phyloP scores from a whole-genome alignment of 2,797 vertebrate species.

The Melanotaenia boesemani region DNA sequence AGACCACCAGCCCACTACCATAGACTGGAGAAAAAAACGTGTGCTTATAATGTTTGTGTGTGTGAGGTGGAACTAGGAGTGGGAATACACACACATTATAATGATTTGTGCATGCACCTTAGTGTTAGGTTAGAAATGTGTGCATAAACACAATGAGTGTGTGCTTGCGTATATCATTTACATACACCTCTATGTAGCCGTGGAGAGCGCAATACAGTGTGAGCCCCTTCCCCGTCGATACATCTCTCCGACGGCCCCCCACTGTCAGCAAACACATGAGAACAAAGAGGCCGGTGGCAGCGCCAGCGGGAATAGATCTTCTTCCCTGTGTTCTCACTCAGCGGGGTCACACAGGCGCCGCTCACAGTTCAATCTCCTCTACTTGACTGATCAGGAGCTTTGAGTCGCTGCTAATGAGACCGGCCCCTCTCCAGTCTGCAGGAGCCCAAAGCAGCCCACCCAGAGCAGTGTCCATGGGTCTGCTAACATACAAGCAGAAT shows the following conservation, averaged over 20 bases:
- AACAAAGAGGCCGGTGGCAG: slow-evolving; percentile 79
- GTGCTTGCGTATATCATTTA: slow-evolving; percentile 35
- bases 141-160: slow-evolving; percentile 13
- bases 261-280: slow-evolving; percentile 72
- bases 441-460: slow-evolving; percentile 46
- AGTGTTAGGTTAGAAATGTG: slow-evolving; percentile 13
- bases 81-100: background rate
- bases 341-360: slow-evolving; percentile 74
- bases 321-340: slow-evolving; percentile 76
- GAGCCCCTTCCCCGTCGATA: slow-evolving; percentile 64
- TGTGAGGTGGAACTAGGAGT: background rate
- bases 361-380: slow-evolving; percentile 74
- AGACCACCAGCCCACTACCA: slow-evolving; percentile 36
- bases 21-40: slow-evolving; percentile 18
- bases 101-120: slow-evolving; percentile 3
- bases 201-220: slow-evolving; percentile 66
- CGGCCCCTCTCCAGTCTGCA: slow-evolving; percentile 57
- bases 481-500: background rate
- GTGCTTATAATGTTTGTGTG: background rate
- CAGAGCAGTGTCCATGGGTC: slow-evolving; percentile 27
- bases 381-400: slow-evolving; percentile 69
- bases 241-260: slow-evolving; percentile 60
- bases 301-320: slow-evolving; percentile 79
- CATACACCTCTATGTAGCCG: slow-evolving; percentile 52
- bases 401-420: slow-evolving; percentile 68